A percentile compares a stretch with the other conserved stretches of the same genome.
phyloP scores from a whole-genome alignment of 2,113 vertebrate species.

The Oxyruncus cristatus region DNA sequence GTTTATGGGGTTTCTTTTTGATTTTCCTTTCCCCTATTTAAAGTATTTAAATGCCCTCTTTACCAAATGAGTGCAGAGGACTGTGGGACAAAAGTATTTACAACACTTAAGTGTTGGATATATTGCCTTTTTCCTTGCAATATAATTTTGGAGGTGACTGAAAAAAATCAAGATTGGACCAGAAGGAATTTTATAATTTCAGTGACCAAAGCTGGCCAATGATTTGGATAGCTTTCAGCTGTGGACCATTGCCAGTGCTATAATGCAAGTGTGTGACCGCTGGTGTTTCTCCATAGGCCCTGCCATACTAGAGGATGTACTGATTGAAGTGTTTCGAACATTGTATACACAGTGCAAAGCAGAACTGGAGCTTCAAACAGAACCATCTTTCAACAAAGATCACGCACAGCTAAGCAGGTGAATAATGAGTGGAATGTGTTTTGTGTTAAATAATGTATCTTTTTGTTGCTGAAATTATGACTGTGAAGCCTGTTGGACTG shows the following conservation, averaged over 20 bases:
- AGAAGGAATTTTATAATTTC: neutral
- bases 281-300: constrained; percentile 80
- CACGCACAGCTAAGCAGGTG: constrained; percentile 96
- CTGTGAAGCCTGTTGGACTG: neutral
- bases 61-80: neutral
- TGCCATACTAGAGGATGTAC: constrained; percentile 94
- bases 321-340: constrained; percentile 96
- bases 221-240: neutral
- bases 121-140: neutral
- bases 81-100: neutral
- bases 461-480: neutral
- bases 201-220: neutral
- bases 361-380: constrained; percentile 90
- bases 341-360: constrained; percentile 92
- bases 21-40: neutral
- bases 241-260: neutral
- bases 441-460: neutral
- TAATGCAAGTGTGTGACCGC: neutral
- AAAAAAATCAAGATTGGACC: neutral
- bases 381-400: constrained; percentile 92
- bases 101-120: neutral
- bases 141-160: neutral
- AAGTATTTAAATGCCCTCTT: neutral
- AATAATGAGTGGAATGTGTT: neutral
- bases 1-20: neutral